Base-by-base conservation (phyloP, 2,113 vertebrate genomes). In the Mus pahari region DNA sequence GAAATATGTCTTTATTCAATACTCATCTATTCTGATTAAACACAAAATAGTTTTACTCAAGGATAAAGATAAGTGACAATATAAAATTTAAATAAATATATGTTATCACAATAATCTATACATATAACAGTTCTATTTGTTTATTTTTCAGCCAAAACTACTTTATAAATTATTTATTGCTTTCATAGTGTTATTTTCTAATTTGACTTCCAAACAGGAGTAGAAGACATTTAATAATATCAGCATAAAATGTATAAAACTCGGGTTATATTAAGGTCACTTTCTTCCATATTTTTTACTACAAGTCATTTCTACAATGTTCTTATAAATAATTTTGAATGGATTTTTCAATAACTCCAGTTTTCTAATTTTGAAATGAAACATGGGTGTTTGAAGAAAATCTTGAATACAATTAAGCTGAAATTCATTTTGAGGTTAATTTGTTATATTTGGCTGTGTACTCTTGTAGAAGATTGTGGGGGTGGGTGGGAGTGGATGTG, bases 121-220 rank as follows among this genome's bases (percentile, higher is more conserved):
- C 0, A 5, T 82, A 5, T 81, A 88, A 88, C 0, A 42, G 5
- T 79, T 93, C 68, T 75, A n/a, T 92, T 50, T 58, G 8, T 19
- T 42, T 58, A 10, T 45, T 53, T 92, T 88, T 33, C 36, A 86
- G 33, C 48, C 70, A 75, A 86, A 97, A 53, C 48, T 91, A 89
- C 1, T 81, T 94, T 86, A 74, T 79, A 26, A 3, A 11, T 90
- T 13, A 66, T 92, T 84, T 75, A 71, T 60, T 82, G 0, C 2
- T 39, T 83, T 93, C 64, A 91, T 68, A 74, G 42, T 90, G 45
- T 71, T 81, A 22, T 62, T 96, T 64, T 73, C 2, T 86, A 95
- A 89, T 26, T 39, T 64, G 10, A 62, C 88, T 92, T 94, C 12
- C 2, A 71, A 66, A 28, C 5, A 89, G 13, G 3, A 64, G 11